A percentile compares a stretch with the other conserved stretches of the same genome.
phyloP scores from a whole-genome alignment of 2,888 invertebrate genomes.

The Lucinisca nassula region DNA sequence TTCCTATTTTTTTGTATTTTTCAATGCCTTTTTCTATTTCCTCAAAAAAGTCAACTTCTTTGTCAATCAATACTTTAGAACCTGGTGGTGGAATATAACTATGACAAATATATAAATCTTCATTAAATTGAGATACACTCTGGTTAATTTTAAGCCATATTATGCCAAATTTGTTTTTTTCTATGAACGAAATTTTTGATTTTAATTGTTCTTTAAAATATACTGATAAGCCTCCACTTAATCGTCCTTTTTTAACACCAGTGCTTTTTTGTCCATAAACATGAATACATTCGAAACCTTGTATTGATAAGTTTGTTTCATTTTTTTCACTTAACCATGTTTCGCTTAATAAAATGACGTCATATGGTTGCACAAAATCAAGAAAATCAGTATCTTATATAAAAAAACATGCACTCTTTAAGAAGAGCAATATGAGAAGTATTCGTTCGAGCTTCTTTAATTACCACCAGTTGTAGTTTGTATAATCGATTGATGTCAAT shows the following conservation, averaged over 20 bases:
- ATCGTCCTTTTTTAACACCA: conserved; percentile 2
- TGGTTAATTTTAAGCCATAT: neutral
- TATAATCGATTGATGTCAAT: too few species aligned
- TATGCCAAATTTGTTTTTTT: neutral
- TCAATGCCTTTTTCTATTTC: conserved; percentile 14
- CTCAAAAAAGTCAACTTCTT: conserved; percentile 21
- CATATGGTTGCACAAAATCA: neutral
- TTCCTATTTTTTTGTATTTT: conserved; percentile 3
- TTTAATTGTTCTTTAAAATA: neutral
- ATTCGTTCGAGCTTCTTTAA: too few species aligned
- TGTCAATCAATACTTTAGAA: conserved; percentile 4
- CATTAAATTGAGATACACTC: neutral
- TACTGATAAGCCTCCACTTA: conserved; percentile 12
- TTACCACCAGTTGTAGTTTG: too few species aligned
- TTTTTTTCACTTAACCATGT: neutral
- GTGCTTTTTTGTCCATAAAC: conserved; percentile 3
- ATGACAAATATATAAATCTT: conserved; percentile 7
- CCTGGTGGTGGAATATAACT: neutral
- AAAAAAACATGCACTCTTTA: too few species aligned
- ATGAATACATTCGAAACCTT: neutral
- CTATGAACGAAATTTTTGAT: neutral
- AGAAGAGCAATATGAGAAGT: too few species aligned
- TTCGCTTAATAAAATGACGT: neutral
- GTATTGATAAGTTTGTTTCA: neutral
- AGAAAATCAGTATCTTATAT: neutral